Evolutionary conservation across 2,113 vertebrate species (phyloP).

Genomic region (Tor tambroides): DNA sequence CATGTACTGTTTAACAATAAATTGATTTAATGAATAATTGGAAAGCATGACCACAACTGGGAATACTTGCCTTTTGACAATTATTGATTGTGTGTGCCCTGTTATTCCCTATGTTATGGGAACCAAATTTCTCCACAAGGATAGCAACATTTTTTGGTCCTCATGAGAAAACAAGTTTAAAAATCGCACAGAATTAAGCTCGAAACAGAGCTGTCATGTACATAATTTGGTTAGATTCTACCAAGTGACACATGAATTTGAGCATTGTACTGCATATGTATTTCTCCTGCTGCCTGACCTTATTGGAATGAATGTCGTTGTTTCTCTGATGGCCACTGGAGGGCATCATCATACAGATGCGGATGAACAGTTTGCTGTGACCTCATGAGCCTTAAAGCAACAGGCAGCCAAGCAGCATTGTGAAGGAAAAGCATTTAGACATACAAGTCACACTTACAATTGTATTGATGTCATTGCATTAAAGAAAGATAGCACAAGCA

Average conservation of each 20-base stretch:
- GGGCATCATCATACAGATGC: conserved; percentile 58
- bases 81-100: background rate
- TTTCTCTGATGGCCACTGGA: conserved; percentile 57
- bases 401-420: background rate
- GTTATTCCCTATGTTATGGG: background rate
- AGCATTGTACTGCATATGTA: background rate
- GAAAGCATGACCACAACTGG: background rate
- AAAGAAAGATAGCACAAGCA: background rate
- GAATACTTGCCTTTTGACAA: no score
- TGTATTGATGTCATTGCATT: background rate
- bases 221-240: background rate
- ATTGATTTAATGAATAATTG: background rate
- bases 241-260: background rate
- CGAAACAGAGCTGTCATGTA: background rate
- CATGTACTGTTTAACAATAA: background rate
- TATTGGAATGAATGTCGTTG: background rate
- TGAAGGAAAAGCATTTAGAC: background rate
- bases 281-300: background rate
- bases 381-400: conserved; percentile 4
- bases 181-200: no score
- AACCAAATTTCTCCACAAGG: no score
- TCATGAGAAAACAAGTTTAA: no score
- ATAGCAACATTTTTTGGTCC: no score
- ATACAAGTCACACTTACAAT: background rate
- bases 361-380: background rate